A percentile compares a stretch with the other conserved stretches of the same genome.
These are phyloP conservation scores for Actias luna DNA, from an alignment of 2,888 invertebrate genomes.

Conservation along the genomic window DNA sequence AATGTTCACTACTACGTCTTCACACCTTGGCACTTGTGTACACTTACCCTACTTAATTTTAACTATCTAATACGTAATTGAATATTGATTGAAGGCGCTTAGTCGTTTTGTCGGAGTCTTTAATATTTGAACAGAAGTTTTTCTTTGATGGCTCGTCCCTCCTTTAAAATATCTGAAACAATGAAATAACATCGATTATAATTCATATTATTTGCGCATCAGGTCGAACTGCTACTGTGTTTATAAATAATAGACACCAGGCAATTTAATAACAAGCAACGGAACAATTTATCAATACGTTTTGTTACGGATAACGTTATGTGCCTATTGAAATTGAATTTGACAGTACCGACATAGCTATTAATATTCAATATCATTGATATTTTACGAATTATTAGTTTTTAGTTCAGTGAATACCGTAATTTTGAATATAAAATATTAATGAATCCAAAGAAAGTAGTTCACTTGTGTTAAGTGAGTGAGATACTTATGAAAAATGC, in stretches of 20 bases:
- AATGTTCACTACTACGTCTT: conserved; percentile 24
- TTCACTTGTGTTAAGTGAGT: too few species aligned
- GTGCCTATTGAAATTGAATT: background rate
- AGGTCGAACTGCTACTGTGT: conserved; percentile 32
- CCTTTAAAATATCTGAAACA: conserved; percentile 68
- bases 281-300: conserved; percentile 42
- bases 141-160: conserved; percentile 46
- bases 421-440: background rate
- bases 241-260: conserved; percentile 26
- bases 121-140: conserved; percentile 39
- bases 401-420: background rate
- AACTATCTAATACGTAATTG: conserved; percentile 59
- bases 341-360: too few species aligned
- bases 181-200: conserved; percentile 42
- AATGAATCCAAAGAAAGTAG: too few species aligned
- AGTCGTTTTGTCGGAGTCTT: conserved; percentile 57
- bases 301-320: conserved; percentile 32
- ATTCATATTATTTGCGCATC: conserved; percentile 18
- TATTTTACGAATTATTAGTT: background rate
- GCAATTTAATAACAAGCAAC: conserved; percentile 37
- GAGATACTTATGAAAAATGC: conserved; percentile 39
- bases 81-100: conserved; percentile 72
- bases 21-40: conserved; percentile 56
- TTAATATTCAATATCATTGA: too few species aligned
- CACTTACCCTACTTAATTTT: conserved; percentile 45